Evolutionary conservation across 2,113 vertebrate genomes (phyloP).

Genomic region (Pelusios castaneus): DNA sequence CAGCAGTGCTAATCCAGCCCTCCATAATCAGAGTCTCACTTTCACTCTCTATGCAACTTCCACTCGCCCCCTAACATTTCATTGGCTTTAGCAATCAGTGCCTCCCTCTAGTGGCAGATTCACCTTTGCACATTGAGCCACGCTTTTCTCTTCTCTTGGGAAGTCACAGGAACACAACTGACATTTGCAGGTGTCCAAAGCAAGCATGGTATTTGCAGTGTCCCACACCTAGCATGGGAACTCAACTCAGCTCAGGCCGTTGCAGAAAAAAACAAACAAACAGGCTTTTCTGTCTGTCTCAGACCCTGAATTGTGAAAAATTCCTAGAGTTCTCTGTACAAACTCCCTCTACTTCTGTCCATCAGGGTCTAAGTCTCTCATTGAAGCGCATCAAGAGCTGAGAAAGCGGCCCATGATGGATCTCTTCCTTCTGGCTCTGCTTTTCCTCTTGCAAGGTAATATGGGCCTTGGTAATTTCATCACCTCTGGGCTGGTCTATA

Average conservation of each 20-base stretch:
- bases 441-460: constrained; percentile 66
- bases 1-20: not conserved
- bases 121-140: not conserved
- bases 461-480: not conserved
- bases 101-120: not conserved
- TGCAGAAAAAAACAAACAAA: not conserved
- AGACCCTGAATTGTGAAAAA: not conserved
- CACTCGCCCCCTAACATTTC: not conserved
- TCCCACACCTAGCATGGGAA: too few relatives aligned
- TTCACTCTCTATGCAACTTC: not conserved
- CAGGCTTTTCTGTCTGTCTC: not conserved
- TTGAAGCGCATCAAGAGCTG: not conserved
- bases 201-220: too few relatives aligned
- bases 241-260: not conserved
- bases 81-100: not conserved
- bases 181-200: not conserved
- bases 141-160: not conserved
- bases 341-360: not conserved
- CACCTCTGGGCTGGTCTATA: not conserved
- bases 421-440: constrained; percentile 48
- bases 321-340: not conserved
- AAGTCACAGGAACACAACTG: not conserved
- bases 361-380: not conserved
- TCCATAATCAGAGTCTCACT: not conserved
- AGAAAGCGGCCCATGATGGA: not conserved